Percentiles rank a stretch among this genome's conserved stretches.
Conservation (phyloP, 1,140 invertebrate genomes). For the Gryllus bimaculatus region DNA sequence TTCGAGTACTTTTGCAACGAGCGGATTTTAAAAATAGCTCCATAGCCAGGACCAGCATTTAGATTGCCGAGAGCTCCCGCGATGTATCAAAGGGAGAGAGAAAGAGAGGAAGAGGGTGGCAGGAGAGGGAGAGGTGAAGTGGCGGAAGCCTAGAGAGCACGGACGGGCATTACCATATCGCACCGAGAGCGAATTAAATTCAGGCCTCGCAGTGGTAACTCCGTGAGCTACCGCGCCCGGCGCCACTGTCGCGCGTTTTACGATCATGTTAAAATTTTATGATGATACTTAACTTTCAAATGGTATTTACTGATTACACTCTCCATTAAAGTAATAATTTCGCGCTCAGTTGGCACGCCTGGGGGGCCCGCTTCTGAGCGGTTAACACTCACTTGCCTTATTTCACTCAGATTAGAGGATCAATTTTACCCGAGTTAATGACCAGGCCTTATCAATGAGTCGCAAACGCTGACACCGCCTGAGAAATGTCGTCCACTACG, state of each 20-base stretch:
- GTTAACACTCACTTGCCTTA: neutral
- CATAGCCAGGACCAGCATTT: too few relatives aligned
- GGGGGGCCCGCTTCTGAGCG: neutral
- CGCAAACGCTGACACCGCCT: neutral
- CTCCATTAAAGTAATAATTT: constrained; percentile 6
- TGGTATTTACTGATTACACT: constrained; percentile 5
- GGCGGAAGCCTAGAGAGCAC: neutral
- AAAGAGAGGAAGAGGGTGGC: too few relatives aligned
- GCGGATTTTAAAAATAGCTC: too few relatives aligned
- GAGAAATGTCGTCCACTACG: neutral
- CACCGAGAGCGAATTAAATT: neutral
- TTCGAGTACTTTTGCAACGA: too few relatives aligned
- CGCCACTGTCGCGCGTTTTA: neutral
- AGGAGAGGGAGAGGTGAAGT: neutral
- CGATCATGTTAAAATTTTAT: constrained; percentile 2
- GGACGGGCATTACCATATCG: neutral
- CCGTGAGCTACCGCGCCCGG: neutral
- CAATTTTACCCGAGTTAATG: neutral
- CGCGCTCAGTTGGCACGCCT: neutral
- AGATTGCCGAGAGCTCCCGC: too few relatives aligned
- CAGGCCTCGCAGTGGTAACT: neutral
- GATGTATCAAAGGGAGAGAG: too few relatives aligned
- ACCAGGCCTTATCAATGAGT: neutral
- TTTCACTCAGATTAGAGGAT: neutral
- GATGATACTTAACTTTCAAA: constrained; percentile 5